Conservation (phyloP, 1,140 invertebrate species). For the Trichomalopsis sarcophagae region DNA sequence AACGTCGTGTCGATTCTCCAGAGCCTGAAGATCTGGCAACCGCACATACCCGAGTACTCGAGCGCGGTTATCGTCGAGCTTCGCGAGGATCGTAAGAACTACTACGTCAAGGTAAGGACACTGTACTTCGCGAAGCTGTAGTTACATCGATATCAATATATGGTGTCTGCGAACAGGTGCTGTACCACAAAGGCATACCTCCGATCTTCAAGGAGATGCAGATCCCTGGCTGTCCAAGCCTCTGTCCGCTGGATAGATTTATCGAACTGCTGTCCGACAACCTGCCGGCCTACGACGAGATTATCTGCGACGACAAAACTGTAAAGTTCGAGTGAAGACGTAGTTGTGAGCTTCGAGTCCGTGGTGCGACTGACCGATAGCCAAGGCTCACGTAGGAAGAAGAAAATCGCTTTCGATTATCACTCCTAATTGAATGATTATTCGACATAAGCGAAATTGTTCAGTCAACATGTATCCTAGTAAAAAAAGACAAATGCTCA, state of each 20-base stretch:
- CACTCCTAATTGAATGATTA: too few relatives aligned
- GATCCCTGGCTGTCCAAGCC: conserved; percentile 48
- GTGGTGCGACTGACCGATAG: too few relatives aligned
- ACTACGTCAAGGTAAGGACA: conserved; percentile 57
- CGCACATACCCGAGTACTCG: conserved; percentile 76
- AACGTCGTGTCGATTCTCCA: conserved; percentile 81
- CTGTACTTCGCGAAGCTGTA: too few relatives aligned
- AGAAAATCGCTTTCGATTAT: too few relatives aligned
- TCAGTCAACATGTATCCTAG: too few relatives aligned
- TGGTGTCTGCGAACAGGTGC: conserved; percentile 34
- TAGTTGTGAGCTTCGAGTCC: too few relatives aligned
- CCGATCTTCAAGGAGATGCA: conserved; percentile 33
- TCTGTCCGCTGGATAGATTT: conserved; percentile 53
- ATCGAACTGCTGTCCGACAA: conserved; percentile 47
- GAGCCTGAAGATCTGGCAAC: conserved; percentile 79
- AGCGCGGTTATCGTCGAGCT: conserved; percentile 72
- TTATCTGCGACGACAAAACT: conserved; percentile 51
- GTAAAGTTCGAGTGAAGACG: background rate
- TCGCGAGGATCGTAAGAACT: conserved; percentile 45
- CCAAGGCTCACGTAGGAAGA: too few relatives aligned
- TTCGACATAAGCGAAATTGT: too few relatives aligned
- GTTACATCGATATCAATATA: background rate
- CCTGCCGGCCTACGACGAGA: conserved; percentile 53
- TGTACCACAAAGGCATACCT: conserved; percentile 52
- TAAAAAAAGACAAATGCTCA: too few relatives aligned